Conservation (phyloP, 2,797 vertebrate species). For the Erethizon dorsatum region DNA sequence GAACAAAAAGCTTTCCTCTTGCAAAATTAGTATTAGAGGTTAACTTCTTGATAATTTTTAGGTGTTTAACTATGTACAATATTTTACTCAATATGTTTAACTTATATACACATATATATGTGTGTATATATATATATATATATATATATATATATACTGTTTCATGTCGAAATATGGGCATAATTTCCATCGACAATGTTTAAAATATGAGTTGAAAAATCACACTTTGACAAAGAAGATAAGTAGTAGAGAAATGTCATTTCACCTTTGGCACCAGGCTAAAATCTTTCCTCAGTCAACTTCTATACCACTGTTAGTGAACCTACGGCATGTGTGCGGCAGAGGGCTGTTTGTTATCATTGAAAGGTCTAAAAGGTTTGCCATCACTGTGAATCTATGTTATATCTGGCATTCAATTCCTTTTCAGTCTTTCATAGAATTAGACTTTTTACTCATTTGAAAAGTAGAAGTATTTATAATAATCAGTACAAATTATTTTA, state of each 20-base stretch:
- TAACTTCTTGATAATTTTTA: slow-evolving; percentile 50
- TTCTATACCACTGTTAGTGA: slow-evolving; percentile 53
- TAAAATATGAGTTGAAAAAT: slow-evolving; percentile 73
- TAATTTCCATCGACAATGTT: slow-evolving; percentile 71
- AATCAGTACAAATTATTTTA: slow-evolving; percentile 90
- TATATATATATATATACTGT: not conserved
- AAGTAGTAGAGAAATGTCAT: slow-evolving; percentile 70
- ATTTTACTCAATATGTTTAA: slow-evolving; percentile 59
- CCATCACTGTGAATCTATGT: not conserved
- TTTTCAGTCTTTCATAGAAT: slow-evolving; percentile 72
- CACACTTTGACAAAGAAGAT: slow-evolving; percentile 66
- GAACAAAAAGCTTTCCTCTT: slow-evolving; percentile 52
- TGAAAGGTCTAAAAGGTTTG: not conserved
- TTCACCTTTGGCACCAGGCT: slow-evolving; percentile 78
- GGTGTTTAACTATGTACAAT: slow-evolving; percentile 68
- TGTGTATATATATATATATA: not conserved
- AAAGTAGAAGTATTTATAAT: slow-evolving; percentile 87
- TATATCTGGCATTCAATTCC: slow-evolving; percentile 72
- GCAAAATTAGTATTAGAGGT: slow-evolving; percentile 71
- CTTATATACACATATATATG: not conserved
- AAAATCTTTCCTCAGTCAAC: slow-evolving; percentile 80
- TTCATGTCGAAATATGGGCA: slow-evolving; percentile 71
- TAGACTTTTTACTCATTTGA: slow-evolving; percentile 80
- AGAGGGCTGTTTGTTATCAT: not conserved
- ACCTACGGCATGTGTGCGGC: not conserved